Percentiles rank a stretch among this genome's conserved stretches.
Conservation (phyloP, 2,888 invertebrate genomes). For the Rhogogaster chlorosoma region DNA sequence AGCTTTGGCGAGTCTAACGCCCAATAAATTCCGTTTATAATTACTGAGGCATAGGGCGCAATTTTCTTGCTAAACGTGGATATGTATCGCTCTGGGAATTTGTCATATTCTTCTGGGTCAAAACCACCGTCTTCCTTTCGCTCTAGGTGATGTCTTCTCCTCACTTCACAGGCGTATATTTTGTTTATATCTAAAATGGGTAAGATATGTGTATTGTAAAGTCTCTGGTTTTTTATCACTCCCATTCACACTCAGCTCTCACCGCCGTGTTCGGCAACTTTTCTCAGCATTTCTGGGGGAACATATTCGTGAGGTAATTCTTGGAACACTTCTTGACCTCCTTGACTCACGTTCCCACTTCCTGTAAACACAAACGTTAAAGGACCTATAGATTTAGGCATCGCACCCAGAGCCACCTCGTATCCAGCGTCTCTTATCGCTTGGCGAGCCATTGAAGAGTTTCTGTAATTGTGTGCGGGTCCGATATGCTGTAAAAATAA, state of each 20-base stretch:
- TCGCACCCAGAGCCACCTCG: conserved; percentile 95
- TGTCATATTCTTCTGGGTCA: conserved; percentile 93
- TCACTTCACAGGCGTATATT: conserved; percentile 97
- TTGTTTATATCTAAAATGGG: conserved; percentile 90
- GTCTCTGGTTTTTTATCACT: background rate
- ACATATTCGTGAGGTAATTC: conserved; percentile 99
- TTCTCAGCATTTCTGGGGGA: conserved; percentile 94
- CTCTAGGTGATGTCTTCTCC: conserved; percentile 95
- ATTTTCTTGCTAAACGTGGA: conserved; percentile 98
- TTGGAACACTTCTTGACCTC: conserved; percentile 95
- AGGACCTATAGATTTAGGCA: conserved; percentile 99
- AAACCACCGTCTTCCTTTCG: conserved; percentile 96
- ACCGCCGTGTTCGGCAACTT: conserved; percentile 98
- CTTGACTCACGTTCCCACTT: conserved; percentile 96
- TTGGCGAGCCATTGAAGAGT: conserved; percentile 98
- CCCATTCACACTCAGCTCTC: conserved; percentile 70
- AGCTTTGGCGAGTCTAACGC: conserved; percentile 97
- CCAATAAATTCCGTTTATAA: conserved; percentile 99
- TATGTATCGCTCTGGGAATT: conserved; percentile 95
- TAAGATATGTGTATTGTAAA: conserved; percentile 21
- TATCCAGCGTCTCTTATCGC: conserved; percentile 99
- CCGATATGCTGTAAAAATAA: conserved; percentile 89
- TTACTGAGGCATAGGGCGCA: conserved; percentile 97
- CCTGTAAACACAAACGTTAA: conserved; percentile 99
- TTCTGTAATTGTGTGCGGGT: conserved; percentile 98